Percentiles rank a stretch among this genome's conserved stretches.
Conservation (phyloP, 2,797 vertebrate species). For the Nyctibius grandis region DNA sequence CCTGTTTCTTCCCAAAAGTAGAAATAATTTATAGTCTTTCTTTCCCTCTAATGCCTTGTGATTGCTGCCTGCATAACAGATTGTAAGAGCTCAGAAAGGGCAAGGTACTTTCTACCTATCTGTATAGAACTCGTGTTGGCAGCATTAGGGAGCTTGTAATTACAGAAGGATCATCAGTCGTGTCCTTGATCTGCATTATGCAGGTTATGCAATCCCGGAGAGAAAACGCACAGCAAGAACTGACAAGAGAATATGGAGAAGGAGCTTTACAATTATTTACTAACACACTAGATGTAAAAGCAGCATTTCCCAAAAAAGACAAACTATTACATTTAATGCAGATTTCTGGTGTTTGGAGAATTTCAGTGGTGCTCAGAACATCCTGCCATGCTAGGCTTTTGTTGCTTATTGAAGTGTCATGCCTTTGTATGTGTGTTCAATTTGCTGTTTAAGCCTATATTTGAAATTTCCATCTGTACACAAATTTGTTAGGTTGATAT, state of each 20-base stretch:
- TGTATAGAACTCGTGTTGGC: not conserved
- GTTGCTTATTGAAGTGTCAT: not conserved
- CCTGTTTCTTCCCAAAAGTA: not conserved
- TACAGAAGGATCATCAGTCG: not conserved
- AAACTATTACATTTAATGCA: not conserved
- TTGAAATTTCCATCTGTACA: not conserved
- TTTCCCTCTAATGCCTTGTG: not conserved
- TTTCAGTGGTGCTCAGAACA: not conserved
- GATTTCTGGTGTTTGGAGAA: not conserved
- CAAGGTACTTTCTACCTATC: not conserved
- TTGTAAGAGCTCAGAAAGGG: not conserved
- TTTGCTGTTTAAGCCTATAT: not conserved
- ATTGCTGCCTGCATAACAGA: not conserved
- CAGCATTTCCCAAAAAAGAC: not conserved
- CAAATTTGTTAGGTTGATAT: not conserved
- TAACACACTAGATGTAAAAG: not conserved
- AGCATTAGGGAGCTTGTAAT: not conserved
- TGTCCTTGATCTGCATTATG: not conserved
- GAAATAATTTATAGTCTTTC: not conserved
- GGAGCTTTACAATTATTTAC: not conserved
- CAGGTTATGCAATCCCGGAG: not conserved
- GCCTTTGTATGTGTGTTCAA: not conserved
- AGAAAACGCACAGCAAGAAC: not conserved
- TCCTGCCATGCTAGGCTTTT: not conserved
- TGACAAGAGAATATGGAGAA: not conserved